Percentiles rank a stretch among this genome's conserved stretches.
phyloP scores from a whole-genome alignment of 2,888 invertebrate species.

The Dichetophora obliterata region DNA sequence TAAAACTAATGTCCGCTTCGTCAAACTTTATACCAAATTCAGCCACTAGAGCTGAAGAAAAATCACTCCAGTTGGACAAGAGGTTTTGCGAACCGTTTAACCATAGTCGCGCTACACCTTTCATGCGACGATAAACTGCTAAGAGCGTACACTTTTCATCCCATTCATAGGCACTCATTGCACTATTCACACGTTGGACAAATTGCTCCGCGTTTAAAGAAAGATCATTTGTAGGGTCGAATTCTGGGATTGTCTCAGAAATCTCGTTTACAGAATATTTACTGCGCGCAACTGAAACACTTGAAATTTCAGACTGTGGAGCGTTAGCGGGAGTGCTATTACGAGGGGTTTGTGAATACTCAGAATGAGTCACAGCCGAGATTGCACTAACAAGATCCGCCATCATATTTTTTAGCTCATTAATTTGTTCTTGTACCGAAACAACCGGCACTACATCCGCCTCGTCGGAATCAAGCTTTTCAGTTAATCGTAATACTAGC shows the following conservation, averaged over 20 bases:
- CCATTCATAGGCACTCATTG: constrained; percentile 31
- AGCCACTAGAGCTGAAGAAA: neutral
- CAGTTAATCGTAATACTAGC: neutral
- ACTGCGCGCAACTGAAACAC: no score
- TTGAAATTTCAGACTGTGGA: neutral
- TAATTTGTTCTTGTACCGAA: neutral
- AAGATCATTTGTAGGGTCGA: no score
- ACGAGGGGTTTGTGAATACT: no score
- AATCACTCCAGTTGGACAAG: neutral
- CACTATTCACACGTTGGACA: constrained; percentile 18
- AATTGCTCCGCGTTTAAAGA: constrained; percentile 39
- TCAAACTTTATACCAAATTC: constrained; percentile 1
- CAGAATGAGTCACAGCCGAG: no score
- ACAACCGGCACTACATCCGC: neutral
- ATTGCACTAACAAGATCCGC: neutral
- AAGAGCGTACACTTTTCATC: constrained; percentile 28
- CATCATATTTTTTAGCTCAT: neutral
- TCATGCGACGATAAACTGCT: neutral
- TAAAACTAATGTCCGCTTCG: neutral
- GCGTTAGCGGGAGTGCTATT: no score
- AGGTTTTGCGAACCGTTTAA: neutral
- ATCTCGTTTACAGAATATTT: constrained; percentile 37
- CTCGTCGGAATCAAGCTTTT: neutral
- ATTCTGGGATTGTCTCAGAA: constrained; percentile 31
- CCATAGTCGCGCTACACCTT: neutral